Conservation (phyloP, 2,113 vertebrate species). For the Aegithalos caudatus region DNA sequence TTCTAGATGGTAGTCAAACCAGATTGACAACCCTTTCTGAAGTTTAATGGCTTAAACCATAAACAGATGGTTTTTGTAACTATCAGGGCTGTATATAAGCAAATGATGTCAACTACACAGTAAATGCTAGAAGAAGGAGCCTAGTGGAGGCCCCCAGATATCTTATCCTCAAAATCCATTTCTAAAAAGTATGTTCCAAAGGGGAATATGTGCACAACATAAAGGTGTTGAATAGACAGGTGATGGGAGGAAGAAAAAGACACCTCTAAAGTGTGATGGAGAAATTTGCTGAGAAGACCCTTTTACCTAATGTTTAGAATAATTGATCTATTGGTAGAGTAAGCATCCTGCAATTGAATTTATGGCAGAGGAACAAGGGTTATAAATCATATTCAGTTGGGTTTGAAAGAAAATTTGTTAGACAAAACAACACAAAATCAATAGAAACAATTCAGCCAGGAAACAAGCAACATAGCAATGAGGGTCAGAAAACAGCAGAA, state of each 20-base stretch:
- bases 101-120: fast-evolving
- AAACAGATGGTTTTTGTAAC: neutral
- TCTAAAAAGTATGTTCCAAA: neutral
- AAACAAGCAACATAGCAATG: neutral
- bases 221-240: neutral
- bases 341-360: neutral
- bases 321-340: neutral
- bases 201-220: neutral
- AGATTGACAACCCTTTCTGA: neutral
- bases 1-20: neutral
- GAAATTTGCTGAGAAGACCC: neutral
- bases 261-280: neutral
- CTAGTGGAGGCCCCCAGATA: neutral
- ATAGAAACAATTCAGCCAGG: slow-evolving; percentile 1
- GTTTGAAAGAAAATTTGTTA: slow-evolving; percentile 1
- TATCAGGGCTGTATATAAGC: neutral
- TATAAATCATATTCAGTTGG: neutral
- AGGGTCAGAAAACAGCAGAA: neutral
- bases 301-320: neutral
- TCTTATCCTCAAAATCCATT: neutral
- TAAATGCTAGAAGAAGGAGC: neutral
- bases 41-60: neutral
- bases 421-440: slow-evolving; percentile 2
- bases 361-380: neutral
- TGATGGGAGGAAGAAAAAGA: neutral